These are phyloP conservation scores for Azorinus chamasolen DNA, from an alignment of 2,888 invertebrate species.

Conservation along the genomic window DNA sequence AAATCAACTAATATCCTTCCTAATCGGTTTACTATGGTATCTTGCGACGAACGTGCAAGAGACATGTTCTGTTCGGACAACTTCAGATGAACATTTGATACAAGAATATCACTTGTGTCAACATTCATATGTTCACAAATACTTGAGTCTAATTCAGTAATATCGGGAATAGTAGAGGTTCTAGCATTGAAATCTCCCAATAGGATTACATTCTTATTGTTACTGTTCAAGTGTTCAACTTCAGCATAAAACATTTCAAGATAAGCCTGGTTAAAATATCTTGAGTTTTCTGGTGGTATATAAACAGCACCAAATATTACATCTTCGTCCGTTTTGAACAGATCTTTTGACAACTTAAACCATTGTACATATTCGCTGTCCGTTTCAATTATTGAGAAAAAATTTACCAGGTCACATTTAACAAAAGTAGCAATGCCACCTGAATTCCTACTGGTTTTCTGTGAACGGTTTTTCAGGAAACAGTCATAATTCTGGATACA, in stretches of 20 bases:
- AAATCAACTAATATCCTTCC: not conserved
- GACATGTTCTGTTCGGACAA: no score
- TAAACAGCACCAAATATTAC: constrained; percentile 18
- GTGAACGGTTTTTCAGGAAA: not conserved
- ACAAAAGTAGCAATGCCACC: constrained; percentile 8
- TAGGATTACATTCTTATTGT: not conserved
- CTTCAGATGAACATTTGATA: no score
- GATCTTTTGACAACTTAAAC: constrained; percentile 2
- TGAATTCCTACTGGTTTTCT: constrained; percentile 2
- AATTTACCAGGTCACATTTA: not conserved
- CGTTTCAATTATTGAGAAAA: not conserved
- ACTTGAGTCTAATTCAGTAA: no score
- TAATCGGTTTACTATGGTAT: not conserved
- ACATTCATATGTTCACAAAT: no score
- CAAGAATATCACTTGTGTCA: no score
- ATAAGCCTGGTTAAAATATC: constrained; percentile 3
- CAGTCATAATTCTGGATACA: constrained; percentile 2
- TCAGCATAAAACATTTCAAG: constrained; percentile 7
- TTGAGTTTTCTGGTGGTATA: constrained; percentile 19
- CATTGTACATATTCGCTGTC: constrained; percentile 15
- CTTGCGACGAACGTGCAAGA: not conserved
- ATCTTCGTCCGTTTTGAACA: not conserved
- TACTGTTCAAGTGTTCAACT: not conserved
- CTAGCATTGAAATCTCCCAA: constrained; percentile 21
- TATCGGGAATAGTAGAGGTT: constrained; percentile 3